phyloP scores from a whole-genome alignment of 30 jellyfish, hydroid and myxozoan genomes.

The Sanderia malayensis region DNA sequence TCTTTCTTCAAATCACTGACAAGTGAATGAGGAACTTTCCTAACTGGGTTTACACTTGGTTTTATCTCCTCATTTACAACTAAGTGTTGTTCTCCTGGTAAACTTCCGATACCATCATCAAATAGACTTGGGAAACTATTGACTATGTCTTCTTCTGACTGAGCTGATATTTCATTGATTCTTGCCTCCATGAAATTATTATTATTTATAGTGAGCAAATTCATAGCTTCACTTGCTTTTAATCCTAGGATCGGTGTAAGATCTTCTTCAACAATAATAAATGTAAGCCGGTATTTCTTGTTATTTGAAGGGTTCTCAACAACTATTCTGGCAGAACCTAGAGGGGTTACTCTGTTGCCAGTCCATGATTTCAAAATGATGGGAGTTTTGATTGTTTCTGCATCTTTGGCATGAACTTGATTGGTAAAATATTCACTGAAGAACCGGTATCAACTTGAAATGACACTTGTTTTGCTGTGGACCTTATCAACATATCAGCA shows the following conservation, averaged over 20 bases:
- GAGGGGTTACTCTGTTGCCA: slow-evolving; percentile 38
- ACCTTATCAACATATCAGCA: slow-evolving; percentile 38
- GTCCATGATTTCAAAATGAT: slow-evolving; percentile 14
- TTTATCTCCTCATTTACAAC: slow-evolving; percentile 46
- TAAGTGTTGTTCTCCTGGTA: slow-evolving; percentile 40
- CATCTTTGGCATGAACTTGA: slow-evolving; percentile 14
- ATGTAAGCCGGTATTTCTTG: slow-evolving; percentile 41
- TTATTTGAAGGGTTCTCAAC: slow-evolving; percentile 16
- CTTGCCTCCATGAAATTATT: slow-evolving; percentile 42
- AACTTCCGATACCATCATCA: slow-evolving; percentile 41
- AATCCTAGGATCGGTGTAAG: slow-evolving; percentile 52
- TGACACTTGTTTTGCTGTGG: slow-evolving; percentile 55
- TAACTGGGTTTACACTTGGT: slow-evolving; percentile 43
- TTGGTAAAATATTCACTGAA: slow-evolving; percentile 39
- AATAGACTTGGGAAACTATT: slow-evolving; percentile 36
- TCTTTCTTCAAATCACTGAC: slow-evolving; percentile 38
- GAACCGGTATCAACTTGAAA: no score
- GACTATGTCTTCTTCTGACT: slow-evolving; percentile 40
- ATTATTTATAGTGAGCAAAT: slow-evolving; percentile 38
- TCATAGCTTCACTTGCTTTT: slow-evolving; percentile 47
- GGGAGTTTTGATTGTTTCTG: slow-evolving; percentile 4
- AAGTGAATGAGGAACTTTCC: slow-evolving; percentile 50
- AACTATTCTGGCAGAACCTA: slow-evolving; percentile 29
- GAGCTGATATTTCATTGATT: slow-evolving; percentile 39
- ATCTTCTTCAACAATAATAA: slow-evolving; percentile 31